Percentiles rank a stretch among this genome's conserved stretches.
phyloP scores from a whole-genome alignment of 2,888 invertebrate species.

The Agrilus biguttatus region DNA sequence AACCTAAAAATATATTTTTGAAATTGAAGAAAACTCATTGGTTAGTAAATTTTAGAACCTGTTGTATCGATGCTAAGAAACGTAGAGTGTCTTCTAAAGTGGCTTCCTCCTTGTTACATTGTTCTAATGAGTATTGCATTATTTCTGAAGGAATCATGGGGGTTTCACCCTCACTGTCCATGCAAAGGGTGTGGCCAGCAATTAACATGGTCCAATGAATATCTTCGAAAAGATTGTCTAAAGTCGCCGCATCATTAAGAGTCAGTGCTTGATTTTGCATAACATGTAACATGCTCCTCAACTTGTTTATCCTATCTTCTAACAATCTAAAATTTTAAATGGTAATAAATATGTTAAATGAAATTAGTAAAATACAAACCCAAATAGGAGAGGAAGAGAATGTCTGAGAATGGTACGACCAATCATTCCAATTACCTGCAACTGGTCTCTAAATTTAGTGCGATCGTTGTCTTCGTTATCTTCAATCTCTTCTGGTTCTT shows the following conservation, averaged over 20 bases:
- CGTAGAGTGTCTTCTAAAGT: constrained; percentile 27
- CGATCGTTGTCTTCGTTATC: constrained; percentile 52
- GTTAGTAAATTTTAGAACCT: constrained; percentile 2
- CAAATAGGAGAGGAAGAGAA: constrained; percentile 48
- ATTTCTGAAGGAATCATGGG: constrained; percentile 51
- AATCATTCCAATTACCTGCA: constrained; percentile 57
- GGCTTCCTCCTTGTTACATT: constrained; percentile 24
- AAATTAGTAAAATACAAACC: constrained; percentile 19
- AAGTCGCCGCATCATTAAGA: constrained; percentile 20
- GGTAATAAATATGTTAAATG: background rate
- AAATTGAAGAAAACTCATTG: background rate
- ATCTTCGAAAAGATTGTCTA: constrained; percentile 69
- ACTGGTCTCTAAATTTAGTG: constrained; percentile 51
- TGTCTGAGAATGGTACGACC: constrained; percentile 49
- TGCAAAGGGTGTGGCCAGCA: constrained; percentile 50
- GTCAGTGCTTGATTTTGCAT: constrained; percentile 29
- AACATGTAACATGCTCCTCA: constrained; percentile 23
- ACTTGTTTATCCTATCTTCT: constrained; percentile 24
- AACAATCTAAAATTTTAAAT: constrained; percentile 20
- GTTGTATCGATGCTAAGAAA: constrained; percentile 21
- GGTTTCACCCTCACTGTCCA: constrained; percentile 52
- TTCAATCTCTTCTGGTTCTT: constrained; percentile 42
- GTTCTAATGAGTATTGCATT: constrained; percentile 42
- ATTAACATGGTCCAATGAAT: constrained; percentile 81
- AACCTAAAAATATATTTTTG: background rate